Evolutionary conservation across 2,888 invertebrate genomes (phyloP).

Genomic region (Andrena bicolor): DNA sequence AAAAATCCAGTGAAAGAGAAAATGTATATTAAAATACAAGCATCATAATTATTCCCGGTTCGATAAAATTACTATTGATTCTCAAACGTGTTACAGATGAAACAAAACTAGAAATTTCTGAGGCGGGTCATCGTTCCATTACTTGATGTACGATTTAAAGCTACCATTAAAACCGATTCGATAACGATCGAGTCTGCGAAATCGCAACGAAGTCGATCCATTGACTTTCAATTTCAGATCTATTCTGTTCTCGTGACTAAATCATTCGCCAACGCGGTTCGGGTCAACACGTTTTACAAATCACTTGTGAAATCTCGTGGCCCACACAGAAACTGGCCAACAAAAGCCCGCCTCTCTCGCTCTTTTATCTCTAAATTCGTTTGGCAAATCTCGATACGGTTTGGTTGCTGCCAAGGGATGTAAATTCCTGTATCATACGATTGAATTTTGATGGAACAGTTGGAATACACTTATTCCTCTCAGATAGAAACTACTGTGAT

Average conservation of each 20-base stretch:
- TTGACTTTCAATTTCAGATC: slow-evolving; percentile 53
- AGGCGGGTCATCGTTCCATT: background rate
- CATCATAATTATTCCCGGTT: no score
- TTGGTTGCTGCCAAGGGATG: background rate
- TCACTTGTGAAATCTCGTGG: slow-evolving; percentile 40
- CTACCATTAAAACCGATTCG: background rate
- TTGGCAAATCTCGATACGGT: slow-evolving; percentile 10
- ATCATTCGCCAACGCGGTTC: slow-evolving; percentile 7
- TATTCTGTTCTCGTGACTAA: slow-evolving; percentile 22
- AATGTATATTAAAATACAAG: no score
- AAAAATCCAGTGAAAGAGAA: no score
- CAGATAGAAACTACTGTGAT: no score
- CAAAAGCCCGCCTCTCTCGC: slow-evolving; percentile 33
- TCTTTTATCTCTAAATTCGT: slow-evolving; percentile 40
- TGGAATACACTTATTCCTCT: no score
- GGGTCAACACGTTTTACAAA: slow-evolving; percentile 39
- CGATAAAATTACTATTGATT: background rate
- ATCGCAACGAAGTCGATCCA: slow-evolving; percentile 28
- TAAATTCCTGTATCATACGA: background rate
- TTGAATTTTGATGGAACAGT: background rate
- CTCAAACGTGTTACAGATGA: background rate
- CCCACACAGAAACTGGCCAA: slow-evolving; percentile 35
- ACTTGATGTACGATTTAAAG: background rate
- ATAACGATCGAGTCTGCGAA: slow-evolving; percentile 39
- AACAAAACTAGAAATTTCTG: background rate